Percentiles rank a stretch among this genome's conserved stretches.
These are phyloP conservation scores for Phyllostomus hastatus DNA, from an alignment of 2,113 vertebrate genomes.

Conservation along the genomic window DNA sequence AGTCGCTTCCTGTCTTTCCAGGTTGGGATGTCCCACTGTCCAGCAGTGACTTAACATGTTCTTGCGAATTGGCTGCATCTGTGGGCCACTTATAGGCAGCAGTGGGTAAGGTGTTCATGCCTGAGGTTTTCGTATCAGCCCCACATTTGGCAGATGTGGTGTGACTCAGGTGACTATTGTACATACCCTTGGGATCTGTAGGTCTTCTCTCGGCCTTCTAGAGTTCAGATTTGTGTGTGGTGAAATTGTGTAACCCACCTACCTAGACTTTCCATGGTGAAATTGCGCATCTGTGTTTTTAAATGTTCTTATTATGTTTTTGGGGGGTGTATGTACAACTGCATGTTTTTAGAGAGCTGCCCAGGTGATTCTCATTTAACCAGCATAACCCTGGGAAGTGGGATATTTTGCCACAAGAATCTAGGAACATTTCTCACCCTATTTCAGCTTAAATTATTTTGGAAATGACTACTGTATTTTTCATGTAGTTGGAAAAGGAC, in stretches of 20 bases:
- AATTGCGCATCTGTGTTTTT: background rate
- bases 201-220: background rate
- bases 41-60: background rate
- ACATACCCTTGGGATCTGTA: background rate
- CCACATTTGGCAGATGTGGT: background rate
- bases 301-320: background rate
- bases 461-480: background rate
- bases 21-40: background rate
- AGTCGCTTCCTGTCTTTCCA: background rate
- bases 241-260: background rate
- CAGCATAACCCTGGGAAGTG: background rate
- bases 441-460: slow-evolving; percentile 22
- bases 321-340: background rate
- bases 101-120: background rate
- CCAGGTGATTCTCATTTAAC: background rate
- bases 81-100: background rate
- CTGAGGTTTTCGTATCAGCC: background rate
- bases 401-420: background rate
- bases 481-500: slow-evolving; percentile 10
- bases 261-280: background rate
- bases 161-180: background rate
- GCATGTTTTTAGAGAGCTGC: background rate
- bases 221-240: background rate
- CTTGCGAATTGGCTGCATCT: background rate
- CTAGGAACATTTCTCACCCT: background rate